phyloP scores from a whole-genome alignment of 2,888 invertebrate genomes.

The Microchrysa polita region DNA sequence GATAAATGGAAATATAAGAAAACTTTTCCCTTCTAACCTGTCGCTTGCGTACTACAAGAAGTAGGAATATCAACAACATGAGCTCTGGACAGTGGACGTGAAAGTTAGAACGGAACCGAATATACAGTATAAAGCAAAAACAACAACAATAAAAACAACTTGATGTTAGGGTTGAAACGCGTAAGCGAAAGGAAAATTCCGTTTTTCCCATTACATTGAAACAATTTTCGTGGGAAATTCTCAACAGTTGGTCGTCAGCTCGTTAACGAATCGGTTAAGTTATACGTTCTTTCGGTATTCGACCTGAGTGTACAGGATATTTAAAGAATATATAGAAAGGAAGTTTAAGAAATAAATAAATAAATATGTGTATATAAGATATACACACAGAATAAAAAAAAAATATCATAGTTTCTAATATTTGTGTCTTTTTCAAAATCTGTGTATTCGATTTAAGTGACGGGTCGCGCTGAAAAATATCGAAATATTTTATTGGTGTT shows the following conservation, averaged over 20 bases:
- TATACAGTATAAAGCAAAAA: neutral
- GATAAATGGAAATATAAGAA: neutral
- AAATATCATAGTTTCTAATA: neutral
- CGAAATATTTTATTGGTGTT: too few relatives aligned
- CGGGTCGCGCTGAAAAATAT: too few relatives aligned
- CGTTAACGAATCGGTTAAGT: constrained; percentile 49
- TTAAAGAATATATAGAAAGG: constrained; percentile 16
- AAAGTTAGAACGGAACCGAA: too few relatives aligned
- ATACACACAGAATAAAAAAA: neutral
- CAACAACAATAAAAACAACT: constrained; percentile 18
- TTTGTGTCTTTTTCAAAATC: neutral
- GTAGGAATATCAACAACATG: constrained; percentile 22
- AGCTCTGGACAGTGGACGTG: too few relatives aligned
- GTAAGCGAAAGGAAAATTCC: constrained; percentile 1
- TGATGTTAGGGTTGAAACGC: neutral
- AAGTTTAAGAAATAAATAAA: neutral
- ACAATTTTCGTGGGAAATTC: constrained; percentile 54
- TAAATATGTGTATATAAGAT: neutral
- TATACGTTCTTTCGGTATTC: constrained; percentile 39
- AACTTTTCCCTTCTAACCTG: constrained; percentile 2
- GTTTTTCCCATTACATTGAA: constrained; percentile 18
- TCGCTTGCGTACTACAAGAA: constrained; percentile 31
- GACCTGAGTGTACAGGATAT: constrained; percentile 25
- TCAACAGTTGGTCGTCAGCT: constrained; percentile 60
- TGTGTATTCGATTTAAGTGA: too few relatives aligned